Evolutionary conservation across 2,888 invertebrate species (phyloP), one percentile per base, ranked within the genome.

Genomic region (Andrena praecox): DNA sequence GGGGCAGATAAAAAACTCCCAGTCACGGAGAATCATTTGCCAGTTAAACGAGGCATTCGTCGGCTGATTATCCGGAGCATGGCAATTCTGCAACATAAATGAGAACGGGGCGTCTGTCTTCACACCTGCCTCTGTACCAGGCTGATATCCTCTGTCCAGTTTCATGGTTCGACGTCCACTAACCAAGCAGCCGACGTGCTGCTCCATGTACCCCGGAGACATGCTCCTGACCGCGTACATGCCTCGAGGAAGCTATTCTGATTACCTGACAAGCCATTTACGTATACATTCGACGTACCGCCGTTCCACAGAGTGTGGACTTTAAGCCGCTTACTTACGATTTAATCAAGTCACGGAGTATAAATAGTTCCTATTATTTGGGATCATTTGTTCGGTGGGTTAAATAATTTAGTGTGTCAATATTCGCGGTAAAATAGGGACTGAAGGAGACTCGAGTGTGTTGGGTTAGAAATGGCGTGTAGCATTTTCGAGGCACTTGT

Each of bases 121-220:
- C 54, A 52, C 74, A 35, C 24, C 74, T 63, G 63, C 24, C 31
- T 6, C 56, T 69, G 50, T 60, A 63, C 27, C 31, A 1, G 50
- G 52, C 29, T n/a, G 63, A 72, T 68, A 74, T 56, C 73, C 73
- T 72, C 62, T 72, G 74, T 80, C 80, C 80, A 75, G 67, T 80
- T 75, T 80, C 75, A 68, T 62, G 74, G 80, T 67, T 75, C 75
- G 75, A 71, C 80, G 82, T 82, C 35, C 71, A 62, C 82, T 76
- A 71, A 80, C 70, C 67, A 62, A 75, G 75, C 75, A 54, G 5
- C 24, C 66, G 48, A 29, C 67, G 68, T 31, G 77, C 64, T 71
- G 27, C 71, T 52, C 59, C 63, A 16, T 62, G 71, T 80, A 68
- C 75, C 71, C 71, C 3, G 75, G 70, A 80, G 82, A 71, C 67